Evolutionary conservation across 2,113 vertebrate species (phyloP).

Genomic region (Zosterops pallidus): DNA sequence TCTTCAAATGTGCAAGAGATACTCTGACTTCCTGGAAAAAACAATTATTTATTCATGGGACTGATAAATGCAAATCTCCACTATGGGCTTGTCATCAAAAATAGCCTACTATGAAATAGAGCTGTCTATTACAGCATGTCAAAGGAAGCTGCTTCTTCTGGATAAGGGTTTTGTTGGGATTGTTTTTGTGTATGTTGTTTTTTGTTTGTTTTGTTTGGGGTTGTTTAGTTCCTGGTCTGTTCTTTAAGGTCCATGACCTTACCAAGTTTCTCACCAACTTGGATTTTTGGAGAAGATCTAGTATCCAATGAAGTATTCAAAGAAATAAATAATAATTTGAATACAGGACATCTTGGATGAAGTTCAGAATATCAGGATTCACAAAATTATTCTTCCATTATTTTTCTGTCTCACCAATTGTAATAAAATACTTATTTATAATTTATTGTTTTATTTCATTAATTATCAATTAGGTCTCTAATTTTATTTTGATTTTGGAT

Average conservation of each 20-base stretch:
- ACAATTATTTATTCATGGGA: not conserved
- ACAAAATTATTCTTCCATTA: not conserved
- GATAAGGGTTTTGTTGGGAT: rapidly evolving
- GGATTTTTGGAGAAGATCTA: not conserved
- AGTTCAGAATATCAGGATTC: not conserved
- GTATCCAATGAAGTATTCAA: not conserved
- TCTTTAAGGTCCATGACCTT: not conserved
- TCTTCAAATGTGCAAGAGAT: not conserved
- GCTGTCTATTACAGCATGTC: not conserved
- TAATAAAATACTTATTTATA: not conserved
- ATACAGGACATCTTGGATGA: not conserved
- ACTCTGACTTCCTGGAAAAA: not conserved
- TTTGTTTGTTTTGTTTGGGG: rapidly evolving
- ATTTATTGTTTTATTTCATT: not conserved
- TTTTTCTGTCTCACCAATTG: not conserved
- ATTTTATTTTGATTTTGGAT: not conserved
- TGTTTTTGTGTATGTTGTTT: not conserved
- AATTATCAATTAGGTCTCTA: not conserved
- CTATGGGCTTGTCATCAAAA: rapidly evolving
- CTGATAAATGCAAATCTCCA: not conserved
- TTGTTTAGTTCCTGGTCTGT: not conserved
- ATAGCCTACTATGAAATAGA: not conserved
- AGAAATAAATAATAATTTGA: not conserved
- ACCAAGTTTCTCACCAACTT: not conserved
- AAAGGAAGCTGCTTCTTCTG: not conserved